Evolutionary conservation across 1,140 invertebrate species (phyloP).

Genomic region (Drosophila ananassae): DNA sequence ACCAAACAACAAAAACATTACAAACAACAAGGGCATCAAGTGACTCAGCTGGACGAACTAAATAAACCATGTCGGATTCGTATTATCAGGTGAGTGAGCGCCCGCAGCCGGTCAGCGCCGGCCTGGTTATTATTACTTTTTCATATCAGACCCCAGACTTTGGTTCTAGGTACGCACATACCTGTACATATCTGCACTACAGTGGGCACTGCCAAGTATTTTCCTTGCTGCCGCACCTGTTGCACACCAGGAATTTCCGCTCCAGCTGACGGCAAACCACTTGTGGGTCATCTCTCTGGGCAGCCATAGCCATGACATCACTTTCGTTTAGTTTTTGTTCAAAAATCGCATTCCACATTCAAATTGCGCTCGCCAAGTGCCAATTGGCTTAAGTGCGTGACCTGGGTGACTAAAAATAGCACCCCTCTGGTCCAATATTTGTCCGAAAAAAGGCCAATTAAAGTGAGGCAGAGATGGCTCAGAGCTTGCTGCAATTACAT

Average conservation of each 20-base stretch:
- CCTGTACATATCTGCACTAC: neutral
- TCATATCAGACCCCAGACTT: conserved; percentile 13
- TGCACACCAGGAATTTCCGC: conserved; percentile 23
- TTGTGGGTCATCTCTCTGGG: conserved; percentile 31
- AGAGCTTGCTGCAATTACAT: conserved; percentile 21
- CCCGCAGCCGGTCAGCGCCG: conserved; percentile 12
- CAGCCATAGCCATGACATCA: conserved; percentile 27
- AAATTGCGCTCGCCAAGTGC: conserved; percentile 33
- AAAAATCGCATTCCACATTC: conserved; percentile 50
- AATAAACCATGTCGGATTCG: conserved; percentile 77
- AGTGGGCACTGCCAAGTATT: neutral
- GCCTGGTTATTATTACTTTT: conserved; percentile 22
- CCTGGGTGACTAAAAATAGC: conserved; percentile 32
- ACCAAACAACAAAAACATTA: conserved; percentile 38
- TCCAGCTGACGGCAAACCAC: conserved; percentile 34
- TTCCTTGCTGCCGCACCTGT: conserved; percentile 30
- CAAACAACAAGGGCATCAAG: conserved; percentile 41
- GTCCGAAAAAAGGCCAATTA: neutral
- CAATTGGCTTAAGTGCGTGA: conserved; percentile 50
- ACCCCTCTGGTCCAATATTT: conserved; percentile 10
- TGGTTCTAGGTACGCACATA: neutral
- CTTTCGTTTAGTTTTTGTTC: conserved; percentile 45
- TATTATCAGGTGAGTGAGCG: conserved; percentile 75
- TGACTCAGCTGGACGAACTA: conserved; percentile 63
- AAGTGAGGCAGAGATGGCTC: neutral